phyloP scores from a whole-genome alignment of 2,888 invertebrate genomes.

The Rotaria sp. region DNA sequence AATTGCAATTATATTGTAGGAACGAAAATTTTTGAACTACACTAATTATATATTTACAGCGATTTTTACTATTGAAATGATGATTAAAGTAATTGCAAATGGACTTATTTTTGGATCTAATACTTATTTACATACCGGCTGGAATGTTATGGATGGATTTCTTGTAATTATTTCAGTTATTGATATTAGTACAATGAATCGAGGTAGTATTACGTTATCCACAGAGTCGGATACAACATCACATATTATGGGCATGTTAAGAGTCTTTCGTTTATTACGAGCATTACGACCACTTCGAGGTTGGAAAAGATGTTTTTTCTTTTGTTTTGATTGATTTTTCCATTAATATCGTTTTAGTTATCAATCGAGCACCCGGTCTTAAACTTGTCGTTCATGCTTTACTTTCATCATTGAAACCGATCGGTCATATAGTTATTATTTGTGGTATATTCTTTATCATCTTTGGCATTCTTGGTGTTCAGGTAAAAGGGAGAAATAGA shows the following conservation, averaged over 20 bases:
- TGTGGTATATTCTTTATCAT: constrained; percentile 99
- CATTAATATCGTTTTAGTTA: too few relatives aligned
- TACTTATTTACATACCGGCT: too few relatives aligned
- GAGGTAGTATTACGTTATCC: constrained; percentile 56
- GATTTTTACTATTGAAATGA: constrained; percentile 93
- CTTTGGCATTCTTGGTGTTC: constrained; percentile 94
- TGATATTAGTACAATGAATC: constrained; percentile 83
- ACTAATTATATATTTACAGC: constrained; percentile 94
- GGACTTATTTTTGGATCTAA: constrained; percentile 88
- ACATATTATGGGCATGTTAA: constrained; percentile 89
- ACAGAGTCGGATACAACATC: constrained; percentile 59
- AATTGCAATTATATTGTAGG: constrained; percentile 57
- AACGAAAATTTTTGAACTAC: constrained; percentile 74
- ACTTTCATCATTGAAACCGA: too few relatives aligned
- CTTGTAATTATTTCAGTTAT: constrained; percentile 93
- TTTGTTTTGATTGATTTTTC: background rate
- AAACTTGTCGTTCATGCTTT: too few relatives aligned
- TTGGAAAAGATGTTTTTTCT: background rate
- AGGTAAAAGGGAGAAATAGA: too few relatives aligned
- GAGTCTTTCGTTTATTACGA: too few relatives aligned
- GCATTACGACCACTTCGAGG: constrained; percentile 73
- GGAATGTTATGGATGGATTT: too few relatives aligned
- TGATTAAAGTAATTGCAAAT: constrained; percentile 85
- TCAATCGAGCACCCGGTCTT: too few relatives aligned
- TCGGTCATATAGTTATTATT: constrained; percentile 98